A percentile compares a stretch with the other conserved stretches of the same genome.
Conservation (phyloP, 2,797 vertebrate genomes). For the Chloroceryle amazona region DNA sequence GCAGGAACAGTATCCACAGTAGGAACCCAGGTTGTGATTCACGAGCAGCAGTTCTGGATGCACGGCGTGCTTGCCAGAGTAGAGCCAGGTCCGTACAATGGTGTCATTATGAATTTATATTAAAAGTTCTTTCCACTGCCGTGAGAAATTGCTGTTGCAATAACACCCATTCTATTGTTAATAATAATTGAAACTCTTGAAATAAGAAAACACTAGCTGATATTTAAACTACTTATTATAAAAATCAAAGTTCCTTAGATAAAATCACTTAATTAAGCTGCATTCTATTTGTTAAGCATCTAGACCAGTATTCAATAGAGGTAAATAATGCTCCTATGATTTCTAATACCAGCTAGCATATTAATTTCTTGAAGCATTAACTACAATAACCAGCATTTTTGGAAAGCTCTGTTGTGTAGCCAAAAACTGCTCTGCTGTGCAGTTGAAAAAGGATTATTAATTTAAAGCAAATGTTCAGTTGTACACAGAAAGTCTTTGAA, state of each 20-base stretch:
- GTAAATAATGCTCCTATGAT: slow-evolving; percentile 60
- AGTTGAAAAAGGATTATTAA: background rate
- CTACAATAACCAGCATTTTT: slow-evolving; percentile 50
- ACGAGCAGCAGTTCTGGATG: background rate
- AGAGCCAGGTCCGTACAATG: slow-evolving; percentile 29
- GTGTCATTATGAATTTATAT: slow-evolving; percentile 33
- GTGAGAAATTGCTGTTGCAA: slow-evolving; percentile 24
- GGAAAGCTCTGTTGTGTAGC: background rate
- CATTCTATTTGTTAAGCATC: slow-evolving; percentile 59
- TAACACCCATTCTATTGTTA: slow-evolving; percentile 39
- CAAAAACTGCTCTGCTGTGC: slow-evolving; percentile 11
- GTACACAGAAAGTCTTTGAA: background rate
- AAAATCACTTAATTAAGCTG: slow-evolving; percentile 64
- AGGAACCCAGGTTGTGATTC: background rate
- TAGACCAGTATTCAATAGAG: slow-evolving; percentile 46
- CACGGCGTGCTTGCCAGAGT: background rate
- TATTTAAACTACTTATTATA: slow-evolving; percentile 65
- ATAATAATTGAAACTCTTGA: slow-evolving; percentile 43
- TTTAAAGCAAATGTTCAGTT: slow-evolving; percentile 39
- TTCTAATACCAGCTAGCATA: slow-evolving; percentile 23
- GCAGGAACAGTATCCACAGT: background rate
- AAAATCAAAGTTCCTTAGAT: slow-evolving; percentile 58
- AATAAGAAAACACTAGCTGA: slow-evolving; percentile 50
- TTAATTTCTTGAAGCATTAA: slow-evolving; percentile 48
- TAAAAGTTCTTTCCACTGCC: slow-evolving; percentile 48